These are phyloP conservation scores for Eilema sororculum DNA, from an alignment of 2,888 invertebrate species.

Conservation along the genomic window DNA sequence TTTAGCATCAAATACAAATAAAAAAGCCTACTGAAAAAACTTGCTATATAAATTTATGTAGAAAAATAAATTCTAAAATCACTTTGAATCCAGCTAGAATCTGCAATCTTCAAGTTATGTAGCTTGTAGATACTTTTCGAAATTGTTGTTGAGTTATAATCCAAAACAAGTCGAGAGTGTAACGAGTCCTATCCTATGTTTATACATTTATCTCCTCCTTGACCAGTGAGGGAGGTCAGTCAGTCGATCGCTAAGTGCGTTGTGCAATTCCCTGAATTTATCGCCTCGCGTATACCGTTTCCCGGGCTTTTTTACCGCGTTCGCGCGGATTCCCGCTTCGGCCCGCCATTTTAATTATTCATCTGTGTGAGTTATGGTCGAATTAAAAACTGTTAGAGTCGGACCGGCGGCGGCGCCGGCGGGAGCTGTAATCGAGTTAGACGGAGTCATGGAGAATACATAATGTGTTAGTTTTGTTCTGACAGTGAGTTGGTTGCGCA, in stretches of 20 bases:
- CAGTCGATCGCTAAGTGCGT: conserved; percentile 79
- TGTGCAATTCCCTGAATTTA: conserved; percentile 83
- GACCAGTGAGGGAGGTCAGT: conserved; percentile 60
- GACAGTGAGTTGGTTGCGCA: conserved; percentile 29
- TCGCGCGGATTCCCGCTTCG: conserved; percentile 77
- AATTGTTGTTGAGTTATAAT: conserved; percentile 6
- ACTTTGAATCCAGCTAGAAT: not conserved
- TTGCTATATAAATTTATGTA: too few relatives aligned
- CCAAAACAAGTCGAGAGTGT: conserved; percentile 29
- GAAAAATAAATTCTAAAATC: too few relatives aligned
- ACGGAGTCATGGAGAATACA: conserved; percentile 82
- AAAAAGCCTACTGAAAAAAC: too few relatives aligned
- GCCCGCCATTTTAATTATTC: conserved; percentile 86
- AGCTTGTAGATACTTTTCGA: not conserved
- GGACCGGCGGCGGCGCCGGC: conserved; percentile 83
- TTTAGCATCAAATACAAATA: too few relatives aligned
- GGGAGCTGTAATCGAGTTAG: conserved; percentile 84
- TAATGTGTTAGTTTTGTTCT: conserved; percentile 65
- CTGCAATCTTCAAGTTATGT: not conserved
- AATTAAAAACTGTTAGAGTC: conserved; percentile 88
- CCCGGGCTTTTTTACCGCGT: conserved; percentile 77
- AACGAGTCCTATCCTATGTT: conserved; percentile 40
- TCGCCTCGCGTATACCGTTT: conserved; percentile 68
- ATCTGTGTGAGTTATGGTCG: conserved; percentile 87
- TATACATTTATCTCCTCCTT: conserved; percentile 56